These are phyloP conservation scores for Podotricha telesiphe DNA, from an alignment of 2,888 invertebrate species.

Conservation along the genomic window DNA sequence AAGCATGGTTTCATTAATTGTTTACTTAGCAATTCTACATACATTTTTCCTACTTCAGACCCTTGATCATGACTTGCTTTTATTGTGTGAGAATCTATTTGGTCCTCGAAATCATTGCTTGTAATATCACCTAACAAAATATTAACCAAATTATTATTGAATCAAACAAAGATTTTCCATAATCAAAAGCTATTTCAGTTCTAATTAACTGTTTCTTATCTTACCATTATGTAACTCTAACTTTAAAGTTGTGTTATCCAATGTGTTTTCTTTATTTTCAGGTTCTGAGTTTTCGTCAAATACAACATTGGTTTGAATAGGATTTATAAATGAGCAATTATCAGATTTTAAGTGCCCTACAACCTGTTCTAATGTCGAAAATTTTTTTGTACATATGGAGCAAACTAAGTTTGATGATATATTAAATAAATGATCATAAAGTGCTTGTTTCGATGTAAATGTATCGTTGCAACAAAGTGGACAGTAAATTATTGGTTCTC, in stretches of 20 bases:
- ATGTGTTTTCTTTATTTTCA: slow-evolving; percentile 33
- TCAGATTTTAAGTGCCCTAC: slow-evolving; percentile 82
- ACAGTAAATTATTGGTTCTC: slow-evolving; percentile 77
- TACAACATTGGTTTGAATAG: slow-evolving; percentile 21
- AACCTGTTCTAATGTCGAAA: slow-evolving; percentile 79
- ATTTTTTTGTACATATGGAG: slow-evolving; percentile 83
- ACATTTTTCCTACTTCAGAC: slow-evolving; percentile 60
- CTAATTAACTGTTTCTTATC: background rate
- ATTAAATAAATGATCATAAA: slow-evolving; percentile 80
- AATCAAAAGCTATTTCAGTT: background rate
- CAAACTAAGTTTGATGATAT: slow-evolving; percentile 80
- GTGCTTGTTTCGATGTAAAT: slow-evolving; percentile 83
- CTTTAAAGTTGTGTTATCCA: slow-evolving; percentile 29
- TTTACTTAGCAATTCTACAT: slow-evolving; percentile 62
- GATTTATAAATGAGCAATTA: slow-evolving; percentile 54
- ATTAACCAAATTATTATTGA: background rate
- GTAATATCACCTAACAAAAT: background rate
- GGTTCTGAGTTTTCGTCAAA: slow-evolving; percentile 30
- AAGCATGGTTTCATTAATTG: slow-evolving; percentile 57
- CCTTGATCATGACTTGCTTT: slow-evolving; percentile 26
- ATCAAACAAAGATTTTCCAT: background rate
- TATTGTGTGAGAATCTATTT: slow-evolving; percentile 18
- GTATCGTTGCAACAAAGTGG: slow-evolving; percentile 86
- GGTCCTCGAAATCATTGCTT: slow-evolving; percentile 22
- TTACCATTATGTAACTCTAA: slow-evolving; percentile 25